A percentile compares a stretch with the other conserved stretches of the same genome.
Conservation (phyloP, 2,113 vertebrate species). For the Aphelocoma coerulescens region DNA sequence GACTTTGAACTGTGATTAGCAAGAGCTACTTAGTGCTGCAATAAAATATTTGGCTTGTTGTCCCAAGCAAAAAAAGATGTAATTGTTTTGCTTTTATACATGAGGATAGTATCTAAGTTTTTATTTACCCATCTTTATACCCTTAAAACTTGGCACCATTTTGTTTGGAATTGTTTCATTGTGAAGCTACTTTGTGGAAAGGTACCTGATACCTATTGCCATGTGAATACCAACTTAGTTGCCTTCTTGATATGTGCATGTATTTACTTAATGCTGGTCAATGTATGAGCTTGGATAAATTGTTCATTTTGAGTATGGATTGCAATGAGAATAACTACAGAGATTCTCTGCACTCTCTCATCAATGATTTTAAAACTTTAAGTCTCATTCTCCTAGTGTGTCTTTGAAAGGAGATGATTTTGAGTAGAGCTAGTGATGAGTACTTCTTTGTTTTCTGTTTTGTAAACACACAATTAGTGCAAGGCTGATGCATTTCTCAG, state of each 20-base stretch:
- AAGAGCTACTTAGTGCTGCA: not conserved
- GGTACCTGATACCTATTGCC: not conserved
- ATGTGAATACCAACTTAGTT: not conserved
- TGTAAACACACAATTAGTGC: not conserved
- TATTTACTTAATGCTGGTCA: not conserved
- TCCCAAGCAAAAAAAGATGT: not conserved
- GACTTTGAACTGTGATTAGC: not conserved
- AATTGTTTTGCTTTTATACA: not conserved
- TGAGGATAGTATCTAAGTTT: not conserved
- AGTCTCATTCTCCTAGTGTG: not conserved
- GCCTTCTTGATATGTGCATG: not conserved
- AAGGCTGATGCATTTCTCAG: not conserved
- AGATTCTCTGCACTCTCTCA: not conserved
- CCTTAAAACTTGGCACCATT: not conserved
- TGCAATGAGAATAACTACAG: not conserved
- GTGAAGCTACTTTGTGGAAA: not conserved
- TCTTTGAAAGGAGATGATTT: not conserved
- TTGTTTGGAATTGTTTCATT: not conserved
- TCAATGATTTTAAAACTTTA: not conserved
- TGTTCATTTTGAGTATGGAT: not conserved
- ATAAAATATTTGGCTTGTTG: not conserved
- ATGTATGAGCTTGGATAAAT: not conserved
- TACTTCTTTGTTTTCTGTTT: not conserved
- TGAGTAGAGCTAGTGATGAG: not conserved
- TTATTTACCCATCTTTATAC: not conserved